A percentile compares a stretch with the other conserved stretches of the same genome.
Evolutionary conservation across 2,888 invertebrate species (phyloP).

Genomic region (Coelinius sp.): DNA sequence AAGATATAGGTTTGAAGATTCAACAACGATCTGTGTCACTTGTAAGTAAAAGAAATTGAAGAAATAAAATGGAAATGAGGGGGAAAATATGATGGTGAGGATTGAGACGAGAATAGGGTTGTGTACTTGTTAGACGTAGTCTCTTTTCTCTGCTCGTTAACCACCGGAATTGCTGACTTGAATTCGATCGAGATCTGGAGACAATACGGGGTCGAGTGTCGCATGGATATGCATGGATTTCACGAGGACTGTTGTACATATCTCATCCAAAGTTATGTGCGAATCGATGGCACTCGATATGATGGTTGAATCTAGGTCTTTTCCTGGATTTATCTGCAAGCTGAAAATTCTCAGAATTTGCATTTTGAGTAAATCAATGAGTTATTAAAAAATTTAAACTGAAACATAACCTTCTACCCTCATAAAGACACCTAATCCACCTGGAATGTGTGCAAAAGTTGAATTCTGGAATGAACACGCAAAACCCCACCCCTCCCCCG

Average conservation of each 20-base stretch:
- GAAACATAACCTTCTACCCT: background rate
- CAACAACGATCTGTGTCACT: conserved; percentile 66
- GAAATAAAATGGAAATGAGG: background rate
- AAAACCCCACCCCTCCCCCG: background rate
- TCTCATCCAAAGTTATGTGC: background rate
- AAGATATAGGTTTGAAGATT: conserved; percentile 58
- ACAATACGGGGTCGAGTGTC: conserved; percentile 45
- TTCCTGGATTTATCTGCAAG: background rate
- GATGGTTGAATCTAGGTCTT: background rate
- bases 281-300: conserved; percentile 1
- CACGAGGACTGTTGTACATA: background rate
- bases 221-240: conserved; percentile 41
- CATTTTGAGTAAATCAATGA: background rate
- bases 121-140: conserved; percentile 30
- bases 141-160: conserved; percentile 38
- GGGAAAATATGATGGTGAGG: background rate
- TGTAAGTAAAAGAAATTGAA: conserved; percentile 53
- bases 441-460: background rate
- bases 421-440: background rate
- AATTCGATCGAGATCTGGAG: conserved; percentile 34
- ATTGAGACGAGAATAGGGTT: conserved; percentile 37
- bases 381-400: background rate
- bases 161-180: conserved; percentile 41
- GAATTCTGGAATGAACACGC: background rate
- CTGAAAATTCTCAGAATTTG: background rate